Evolutionary conservation across 2,888 invertebrate species (phyloP), one percentile per base, ranked within the genome.

Genomic region (Chloromyia formosa): DNA sequence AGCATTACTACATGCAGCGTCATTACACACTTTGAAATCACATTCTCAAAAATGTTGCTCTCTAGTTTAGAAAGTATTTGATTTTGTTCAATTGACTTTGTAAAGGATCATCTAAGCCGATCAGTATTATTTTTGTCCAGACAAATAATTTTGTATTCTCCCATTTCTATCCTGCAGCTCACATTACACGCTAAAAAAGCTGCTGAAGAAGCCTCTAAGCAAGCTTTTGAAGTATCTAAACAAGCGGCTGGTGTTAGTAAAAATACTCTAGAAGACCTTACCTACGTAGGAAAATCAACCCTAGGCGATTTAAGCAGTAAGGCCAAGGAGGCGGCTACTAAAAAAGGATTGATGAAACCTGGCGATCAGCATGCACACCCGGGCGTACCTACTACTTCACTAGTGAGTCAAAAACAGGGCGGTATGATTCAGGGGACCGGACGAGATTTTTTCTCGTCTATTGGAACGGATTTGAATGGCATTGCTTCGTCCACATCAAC

Each of bases 381-480:
- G 10, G 40, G 14, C 20, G 18, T 54, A 0, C 77, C 82, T 0
- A 81, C 81, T 12, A 83, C 81, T 22, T 83, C 84, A 74, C 56
- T 84, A 73, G 84, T 83, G 1, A 82, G 83, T 9, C 84, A 84
- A 66, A 83, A 83, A 74, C 84, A 84, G 78, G 79, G 79, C 23
- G 79, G 79, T 1, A 60, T 80, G 1, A 85, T 94, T 77, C 87
- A 91, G 3, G 87, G 89, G 1, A 91, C 92, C 16, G 90, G 93
- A 68, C 88, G 94, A 72, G 93, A 94, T 86, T 94, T 97, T 87
- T 92, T 97, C 86, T 92, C 95, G 76, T 92, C 95, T 81, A 93
- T 98, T 82, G 95, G 95, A 82, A 95, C 92, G 40, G 97, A 98
- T 83, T 88, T 98, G 73, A 96, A 96, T 83, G 96, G 96, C 7